These are phyloP conservation scores for Aldabrachelys gigantea DNA, from an alignment of 2,113 vertebrate genomes.

Conservation along the genomic window DNA sequence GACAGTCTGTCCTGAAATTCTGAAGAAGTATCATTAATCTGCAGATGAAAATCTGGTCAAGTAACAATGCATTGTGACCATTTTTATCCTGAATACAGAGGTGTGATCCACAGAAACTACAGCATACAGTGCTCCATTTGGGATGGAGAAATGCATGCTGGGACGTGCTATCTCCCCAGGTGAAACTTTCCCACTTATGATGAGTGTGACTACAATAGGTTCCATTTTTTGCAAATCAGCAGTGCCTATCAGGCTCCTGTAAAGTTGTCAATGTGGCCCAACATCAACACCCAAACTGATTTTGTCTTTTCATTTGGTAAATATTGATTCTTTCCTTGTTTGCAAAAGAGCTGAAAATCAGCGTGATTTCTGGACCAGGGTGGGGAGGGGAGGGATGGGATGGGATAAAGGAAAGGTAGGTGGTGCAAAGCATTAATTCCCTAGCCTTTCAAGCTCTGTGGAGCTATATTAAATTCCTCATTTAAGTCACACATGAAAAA, in stretches of 20 bases:
- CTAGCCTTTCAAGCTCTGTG: neutral
- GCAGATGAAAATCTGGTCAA: neutral
- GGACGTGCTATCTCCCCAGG: neutral
- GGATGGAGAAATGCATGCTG: neutral
- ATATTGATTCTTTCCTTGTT: neutral
- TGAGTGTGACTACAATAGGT: neutral
- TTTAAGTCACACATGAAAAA: fast-evolving
- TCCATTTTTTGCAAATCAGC: neutral
- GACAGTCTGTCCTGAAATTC: neutral
- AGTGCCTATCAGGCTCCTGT: fast-evolving
- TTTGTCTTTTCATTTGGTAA: neutral
- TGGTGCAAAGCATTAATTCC: neutral
- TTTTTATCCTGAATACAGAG: neutral
- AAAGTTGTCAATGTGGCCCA: neutral
- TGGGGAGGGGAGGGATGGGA: neutral
- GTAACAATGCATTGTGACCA: neutral
- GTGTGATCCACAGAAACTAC: neutral
- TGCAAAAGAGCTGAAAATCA: neutral
- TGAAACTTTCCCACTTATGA: neutral
- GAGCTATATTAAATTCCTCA: neutral
- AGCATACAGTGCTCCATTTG: neutral
- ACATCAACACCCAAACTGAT: neutral
- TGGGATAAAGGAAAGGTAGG: neutral
- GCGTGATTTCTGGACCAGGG: fast-evolving
- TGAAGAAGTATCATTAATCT: neutral